Evolutionary conservation across 1,140 invertebrate genomes (phyloP), one percentile per base, ranked within the genome.

Genomic region (Heliconius congener): DNA sequence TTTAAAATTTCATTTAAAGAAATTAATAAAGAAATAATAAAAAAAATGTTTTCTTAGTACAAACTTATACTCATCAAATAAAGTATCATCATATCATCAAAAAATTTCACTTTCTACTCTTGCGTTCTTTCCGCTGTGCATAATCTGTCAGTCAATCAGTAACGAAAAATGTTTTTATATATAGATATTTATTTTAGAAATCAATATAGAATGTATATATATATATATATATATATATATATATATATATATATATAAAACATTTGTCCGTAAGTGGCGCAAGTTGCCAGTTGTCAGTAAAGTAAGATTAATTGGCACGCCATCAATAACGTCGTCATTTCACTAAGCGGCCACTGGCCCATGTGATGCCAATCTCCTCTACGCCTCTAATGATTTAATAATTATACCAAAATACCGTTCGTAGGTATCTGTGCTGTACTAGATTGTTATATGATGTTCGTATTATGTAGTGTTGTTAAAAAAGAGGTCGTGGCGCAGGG

Each of bases 271-370:
- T 78, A 74, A 81, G 57, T 66, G 60, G 27, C 66, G 70, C 50
- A 78, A 72, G 76, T 73, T 66, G 72, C 71, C 70, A 72, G 76
- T 73, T 66, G 72, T 74, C 70, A 52, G 50, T 55, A 78, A 79
- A 83, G 76, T 60, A 83, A 83, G 82, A 83, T 83, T 83, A 83
- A 83, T 83, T 83, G 82, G 73, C 42, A 39, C 52, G 79, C 72
- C 79, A 83, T 83, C 82, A 83, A 83, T 83, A 83, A 83, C 82
- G 52, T 57, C 79, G 75, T 50, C 81, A 79, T 79, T 71, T 60
- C 73, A 73, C 77, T 42, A 71, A 77, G 76, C 79, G 78, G 78
- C 80, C 78, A 78, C 78, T 52, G 78, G 75, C 42, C 76, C 73
- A 77, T 78, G 42, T 81, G 81, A 52, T 76, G 74, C 73, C 75